Percentiles rank a stretch among this genome's conserved stretches.
Evolutionary conservation across 2,113 vertebrate species (phyloP).

Genomic region (Deroptyus accipitrinus): DNA sequence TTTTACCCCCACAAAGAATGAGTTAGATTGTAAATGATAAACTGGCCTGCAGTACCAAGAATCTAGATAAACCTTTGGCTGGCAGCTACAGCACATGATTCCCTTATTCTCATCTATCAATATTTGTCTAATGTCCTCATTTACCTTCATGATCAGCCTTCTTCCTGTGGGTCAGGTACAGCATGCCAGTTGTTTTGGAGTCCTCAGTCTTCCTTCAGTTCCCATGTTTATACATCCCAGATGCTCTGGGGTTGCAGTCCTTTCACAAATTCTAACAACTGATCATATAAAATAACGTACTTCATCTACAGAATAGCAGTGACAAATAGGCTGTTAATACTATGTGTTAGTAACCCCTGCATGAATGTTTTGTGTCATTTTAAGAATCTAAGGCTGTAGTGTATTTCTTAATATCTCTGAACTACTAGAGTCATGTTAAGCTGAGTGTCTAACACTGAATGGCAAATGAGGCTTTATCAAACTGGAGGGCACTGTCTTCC

Average conservation of each 20-base stretch:
- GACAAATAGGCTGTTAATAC: background rate
- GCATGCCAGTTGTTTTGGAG: background rate
- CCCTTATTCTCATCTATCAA: background rate
- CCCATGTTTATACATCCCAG: background rate
- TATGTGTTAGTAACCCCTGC: background rate
- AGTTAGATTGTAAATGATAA: background rate
- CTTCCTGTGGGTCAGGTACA: background rate
- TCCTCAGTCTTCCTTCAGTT: background rate
- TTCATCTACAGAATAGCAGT: background rate
- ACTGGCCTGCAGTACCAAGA: background rate
- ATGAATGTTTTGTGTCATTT: background rate
- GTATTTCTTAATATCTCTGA: background rate
- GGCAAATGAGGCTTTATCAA: background rate
- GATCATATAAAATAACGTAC: accelerated
- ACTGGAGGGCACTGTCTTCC: background rate
- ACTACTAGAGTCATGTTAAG: background rate
- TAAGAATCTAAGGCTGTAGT: background rate
- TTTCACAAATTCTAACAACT: background rate
- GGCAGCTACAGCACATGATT: background rate
- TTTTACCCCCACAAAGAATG: background rate
- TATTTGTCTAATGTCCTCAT: background rate
- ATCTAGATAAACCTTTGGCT: background rate
- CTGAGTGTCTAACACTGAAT: background rate
- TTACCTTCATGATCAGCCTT: background rate
- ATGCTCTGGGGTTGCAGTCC: background rate